Conservation (phyloP, 2,888 invertebrate species). For the Parnassius apollo region DNA sequence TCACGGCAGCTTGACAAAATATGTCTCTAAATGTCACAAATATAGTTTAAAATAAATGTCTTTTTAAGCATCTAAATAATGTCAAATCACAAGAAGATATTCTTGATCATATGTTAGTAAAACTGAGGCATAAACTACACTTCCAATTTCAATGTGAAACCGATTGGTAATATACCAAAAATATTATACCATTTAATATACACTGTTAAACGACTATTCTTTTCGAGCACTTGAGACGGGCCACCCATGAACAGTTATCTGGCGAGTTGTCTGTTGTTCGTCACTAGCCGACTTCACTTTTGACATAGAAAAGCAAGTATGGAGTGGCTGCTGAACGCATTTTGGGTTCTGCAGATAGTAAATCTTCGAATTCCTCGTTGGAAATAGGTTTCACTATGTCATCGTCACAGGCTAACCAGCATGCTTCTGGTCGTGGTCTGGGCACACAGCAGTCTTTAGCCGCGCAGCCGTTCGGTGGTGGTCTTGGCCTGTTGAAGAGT, state of each 20-base stretch:
- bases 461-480: constrained; percentile 60
- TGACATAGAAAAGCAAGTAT: constrained; percentile 92
- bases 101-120: constrained; percentile 4
- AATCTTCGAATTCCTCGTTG: constrained; percentile 88
- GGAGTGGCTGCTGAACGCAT: constrained; percentile 90
- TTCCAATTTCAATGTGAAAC: constrained; percentile 3
- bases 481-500: constrained; percentile 56
- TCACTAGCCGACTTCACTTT: constrained; percentile 75
- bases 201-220: constrained; percentile 12
- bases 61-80: constrained; percentile 15
- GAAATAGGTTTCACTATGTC: constrained; percentile 91
- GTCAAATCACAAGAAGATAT: constrained; percentile 9
- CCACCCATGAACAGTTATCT: constrained; percentile 5
- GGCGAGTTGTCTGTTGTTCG: constrained; percentile 8
- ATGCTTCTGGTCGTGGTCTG: constrained; percentile 59
- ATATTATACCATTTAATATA: constrained; percentile 21
- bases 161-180: constrained; percentile 26
- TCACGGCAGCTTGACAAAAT: not conserved
- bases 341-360: constrained; percentile 86
- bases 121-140: constrained; percentile 1
- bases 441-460: constrained; percentile 81
- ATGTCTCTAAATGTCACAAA: not conserved
- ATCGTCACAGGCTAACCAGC: constrained; percentile 95
- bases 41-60: not conserved
- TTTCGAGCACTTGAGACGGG: constrained; percentile 13